Evolutionary conservation across 2,888 invertebrate genomes (phyloP).

Genomic region (Temnothorax unifasciatus): DNA sequence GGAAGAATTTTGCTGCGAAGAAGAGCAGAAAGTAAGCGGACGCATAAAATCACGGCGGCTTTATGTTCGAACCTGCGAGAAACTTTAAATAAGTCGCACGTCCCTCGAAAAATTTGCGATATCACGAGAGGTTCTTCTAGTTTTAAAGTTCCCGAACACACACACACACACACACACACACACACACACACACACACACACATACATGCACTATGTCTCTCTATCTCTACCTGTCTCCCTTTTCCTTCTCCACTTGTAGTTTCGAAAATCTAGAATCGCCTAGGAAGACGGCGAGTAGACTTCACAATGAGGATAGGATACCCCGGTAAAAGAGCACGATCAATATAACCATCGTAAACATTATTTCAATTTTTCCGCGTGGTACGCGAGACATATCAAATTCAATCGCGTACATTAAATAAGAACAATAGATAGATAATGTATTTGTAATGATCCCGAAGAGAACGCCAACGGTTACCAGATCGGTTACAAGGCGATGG

Average conservation of each 20-base stretch:
- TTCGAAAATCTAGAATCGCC: constrained; percentile 32
- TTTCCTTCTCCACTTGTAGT: neutral
- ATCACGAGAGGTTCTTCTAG: constrained; percentile 12
- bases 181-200: neutral
- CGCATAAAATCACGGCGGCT: constrained; percentile 30
- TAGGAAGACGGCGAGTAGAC: neutral
- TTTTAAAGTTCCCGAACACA: constrained; percentile 33
- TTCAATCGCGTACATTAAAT: constrained; percentile 2
- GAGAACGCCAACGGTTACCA: neutral
- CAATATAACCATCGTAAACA: constrained; percentile 25
- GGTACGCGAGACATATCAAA: neutral
- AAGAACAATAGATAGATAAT: constrained; percentile 3
- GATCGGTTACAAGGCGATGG: neutral
- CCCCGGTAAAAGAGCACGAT: neutral
- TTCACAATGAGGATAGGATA: constrained; percentile 15
- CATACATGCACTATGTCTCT: neutral
- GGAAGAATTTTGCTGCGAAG: neutral
- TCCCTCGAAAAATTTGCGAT: constrained; percentile 51
- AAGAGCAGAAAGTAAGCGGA: neutral
- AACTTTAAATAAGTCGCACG: constrained; percentile 51
- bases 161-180: neutral
- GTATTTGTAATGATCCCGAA: neutral
- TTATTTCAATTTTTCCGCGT: neutral
- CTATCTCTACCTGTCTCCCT: neutral
- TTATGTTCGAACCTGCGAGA: constrained; percentile 7